Percentiles rank a stretch among this genome's conserved stretches.
Evolutionary conservation across 2,888 invertebrate genomes (phyloP).

Genomic region (Ophion ventricosus): DNA sequence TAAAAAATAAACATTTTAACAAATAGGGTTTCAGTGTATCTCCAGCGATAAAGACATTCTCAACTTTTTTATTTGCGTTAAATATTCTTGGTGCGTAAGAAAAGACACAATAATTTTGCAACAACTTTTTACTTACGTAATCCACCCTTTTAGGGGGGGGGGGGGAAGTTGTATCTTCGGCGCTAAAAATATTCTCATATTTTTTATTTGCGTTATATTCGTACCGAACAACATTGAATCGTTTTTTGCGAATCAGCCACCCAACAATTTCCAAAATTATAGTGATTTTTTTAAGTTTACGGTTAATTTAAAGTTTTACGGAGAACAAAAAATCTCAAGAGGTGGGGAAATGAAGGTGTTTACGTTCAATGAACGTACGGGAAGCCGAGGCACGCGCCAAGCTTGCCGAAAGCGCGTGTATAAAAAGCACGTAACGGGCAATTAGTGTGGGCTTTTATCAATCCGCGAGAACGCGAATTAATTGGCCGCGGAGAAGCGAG

Average conservation of each 20-base stretch:
- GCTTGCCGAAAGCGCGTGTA: slow-evolving; percentile 23
- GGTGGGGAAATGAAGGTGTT: not conserved
- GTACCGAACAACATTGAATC: no score
- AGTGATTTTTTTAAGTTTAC: not conserved
- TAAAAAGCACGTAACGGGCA: slow-evolving; percentile 15
- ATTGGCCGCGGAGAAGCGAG: slow-evolving; percentile 22
- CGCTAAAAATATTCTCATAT: not conserved
- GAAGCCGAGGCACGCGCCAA: slow-evolving; percentile 24
- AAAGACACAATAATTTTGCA: no score
- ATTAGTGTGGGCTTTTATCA: slow-evolving; percentile 52
- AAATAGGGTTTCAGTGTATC: no score
- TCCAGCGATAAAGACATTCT: no score
- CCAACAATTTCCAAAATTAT: not conserved
- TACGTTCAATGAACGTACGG: not conserved
- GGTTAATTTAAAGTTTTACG: not conserved
- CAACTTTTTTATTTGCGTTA: no score
- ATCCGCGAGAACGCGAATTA: slow-evolving; percentile 44
- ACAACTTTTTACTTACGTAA: no score
- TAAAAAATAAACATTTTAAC: no score
- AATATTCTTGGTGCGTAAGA: no score
- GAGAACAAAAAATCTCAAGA: not conserved
- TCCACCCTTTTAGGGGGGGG: no score
- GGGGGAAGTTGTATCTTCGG: no score
- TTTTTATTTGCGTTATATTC: not conserved
- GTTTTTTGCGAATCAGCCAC: no score